These are phyloP conservation scores for Psilanteris sp. DNA, from an alignment of 1,140 invertebrate genomes.

Conservation along the genomic window DNA sequence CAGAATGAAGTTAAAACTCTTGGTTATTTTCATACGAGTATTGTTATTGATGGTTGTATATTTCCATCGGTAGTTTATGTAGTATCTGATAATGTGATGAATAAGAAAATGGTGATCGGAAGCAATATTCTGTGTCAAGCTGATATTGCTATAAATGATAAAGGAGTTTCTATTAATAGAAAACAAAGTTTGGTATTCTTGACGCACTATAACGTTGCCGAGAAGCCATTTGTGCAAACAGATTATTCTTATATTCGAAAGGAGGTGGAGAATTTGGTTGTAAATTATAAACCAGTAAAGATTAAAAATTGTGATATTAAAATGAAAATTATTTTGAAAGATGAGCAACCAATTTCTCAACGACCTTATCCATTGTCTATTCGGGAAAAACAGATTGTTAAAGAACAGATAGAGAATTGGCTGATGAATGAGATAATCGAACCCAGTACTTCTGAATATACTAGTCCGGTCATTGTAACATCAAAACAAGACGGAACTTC, in stretches of 20 bases:
- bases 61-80: conserved; percentile 3
- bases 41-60: conserved; percentile 1
- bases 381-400: conserved; percentile 3
- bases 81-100: conserved; percentile 11
- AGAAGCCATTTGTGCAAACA: too few species aligned
- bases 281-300: neutral
- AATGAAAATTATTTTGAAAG: neutral
- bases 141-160: neutral
- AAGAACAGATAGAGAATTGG: neutral
- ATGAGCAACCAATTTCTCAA: conserved; percentile 5
- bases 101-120: conserved; percentile 7
- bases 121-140: neutral
- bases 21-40: conserved; percentile 1
- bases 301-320: neutral
- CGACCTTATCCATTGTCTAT: neutral
- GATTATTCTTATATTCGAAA: neutral
- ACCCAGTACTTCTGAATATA: neutral
- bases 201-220: too few species aligned
- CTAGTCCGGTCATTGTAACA: neutral
- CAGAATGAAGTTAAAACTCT: neutral
- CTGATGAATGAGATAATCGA: neutral
- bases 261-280: conserved; percentile 15
- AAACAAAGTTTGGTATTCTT: too few species aligned
- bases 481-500: neutral
- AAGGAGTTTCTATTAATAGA: neutral